phyloP scores from a whole-genome alignment of 2,113 vertebrate genomes.

The Ranitomeya variabilis region DNA sequence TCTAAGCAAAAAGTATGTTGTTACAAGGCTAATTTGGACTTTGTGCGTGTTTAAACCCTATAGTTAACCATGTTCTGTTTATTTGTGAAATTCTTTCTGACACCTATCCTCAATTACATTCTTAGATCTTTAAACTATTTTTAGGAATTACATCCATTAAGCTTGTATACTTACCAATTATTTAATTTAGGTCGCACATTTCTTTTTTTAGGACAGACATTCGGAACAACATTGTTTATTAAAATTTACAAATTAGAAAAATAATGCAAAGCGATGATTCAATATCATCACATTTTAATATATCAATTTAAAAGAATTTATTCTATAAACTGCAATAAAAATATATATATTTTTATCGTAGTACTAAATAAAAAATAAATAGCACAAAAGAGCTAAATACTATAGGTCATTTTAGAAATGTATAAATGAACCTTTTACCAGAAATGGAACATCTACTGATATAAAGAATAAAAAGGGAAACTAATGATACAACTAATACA shows the following conservation, averaged over 20 bases:
- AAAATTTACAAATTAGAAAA: neutral
- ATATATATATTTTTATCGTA: no score
- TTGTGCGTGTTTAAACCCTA: constrained; percentile 71
- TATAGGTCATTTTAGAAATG: no score
- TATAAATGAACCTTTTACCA: no score
- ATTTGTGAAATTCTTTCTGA: constrained; percentile 83
- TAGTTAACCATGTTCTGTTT: constrained; percentile 75
- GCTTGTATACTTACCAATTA: constrained; percentile 60
- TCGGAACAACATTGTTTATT: neutral
- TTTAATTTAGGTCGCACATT: constrained; percentile 31
- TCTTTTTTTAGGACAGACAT: neutral
- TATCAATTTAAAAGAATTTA: no score
- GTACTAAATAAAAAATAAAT: no score
- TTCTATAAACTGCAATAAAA: no score
- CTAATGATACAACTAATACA: no score
- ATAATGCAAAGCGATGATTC: neutral
- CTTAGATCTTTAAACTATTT: constrained; percentile 65
- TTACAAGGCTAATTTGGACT: constrained; percentile 76
- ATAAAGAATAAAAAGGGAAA: no score
- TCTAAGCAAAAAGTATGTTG: constrained; percentile 69
- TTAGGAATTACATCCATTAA: constrained; percentile 61
- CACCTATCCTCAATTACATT: constrained; percentile 77
- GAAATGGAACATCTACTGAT: no score
- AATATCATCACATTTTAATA: no score
- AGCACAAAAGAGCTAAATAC: no score